These are phyloP conservation scores for Trachymyrmex cornetzi DNA, from an alignment of 1,140 invertebrate species.

Conservation along the genomic window DNA sequence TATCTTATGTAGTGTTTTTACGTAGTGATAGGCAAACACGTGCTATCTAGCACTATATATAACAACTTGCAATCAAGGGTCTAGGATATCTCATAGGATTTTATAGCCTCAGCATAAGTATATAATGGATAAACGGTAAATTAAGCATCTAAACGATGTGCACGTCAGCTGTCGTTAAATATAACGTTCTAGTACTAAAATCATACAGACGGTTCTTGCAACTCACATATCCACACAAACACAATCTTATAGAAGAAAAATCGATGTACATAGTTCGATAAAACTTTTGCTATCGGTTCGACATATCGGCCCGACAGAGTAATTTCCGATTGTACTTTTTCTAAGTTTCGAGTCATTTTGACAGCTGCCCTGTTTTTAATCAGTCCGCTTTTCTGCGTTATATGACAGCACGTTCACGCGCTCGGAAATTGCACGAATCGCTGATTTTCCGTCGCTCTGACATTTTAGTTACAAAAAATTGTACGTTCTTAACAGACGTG, in stretches of 20 bases:
- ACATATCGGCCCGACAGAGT: constrained; percentile 27
- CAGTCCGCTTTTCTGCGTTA: constrained; percentile 12
- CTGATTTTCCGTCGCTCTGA: background rate
- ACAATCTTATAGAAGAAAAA: background rate
- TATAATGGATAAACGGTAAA: constrained; percentile 26
- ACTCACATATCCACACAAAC: background rate
- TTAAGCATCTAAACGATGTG: constrained; percentile 27
- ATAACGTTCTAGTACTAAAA: constrained; percentile 16
- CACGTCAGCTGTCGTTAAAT: constrained; percentile 36
- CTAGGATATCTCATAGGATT: background rate
- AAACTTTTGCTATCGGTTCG: constrained; percentile 21
- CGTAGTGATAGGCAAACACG: background rate
- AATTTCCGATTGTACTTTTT: constrained; percentile 41
- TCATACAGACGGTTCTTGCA: background rate
- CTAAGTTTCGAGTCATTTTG: constrained; percentile 43
- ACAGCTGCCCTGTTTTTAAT: constrained; percentile 44
- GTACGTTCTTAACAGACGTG: background rate
- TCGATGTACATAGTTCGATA: constrained; percentile 21
- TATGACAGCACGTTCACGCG: constrained; percentile 22
- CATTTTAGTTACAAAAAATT: background rate
- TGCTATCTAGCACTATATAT: background rate
- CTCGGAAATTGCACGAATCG: constrained; percentile 26
- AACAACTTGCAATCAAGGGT: background rate
- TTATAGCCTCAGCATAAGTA: constrained; percentile 18
- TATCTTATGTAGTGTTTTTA: background rate